Base-by-base conservation (phyloP, 2,113 vertebrate genomes). In the Neomonachus schauinslandi region DNA sequence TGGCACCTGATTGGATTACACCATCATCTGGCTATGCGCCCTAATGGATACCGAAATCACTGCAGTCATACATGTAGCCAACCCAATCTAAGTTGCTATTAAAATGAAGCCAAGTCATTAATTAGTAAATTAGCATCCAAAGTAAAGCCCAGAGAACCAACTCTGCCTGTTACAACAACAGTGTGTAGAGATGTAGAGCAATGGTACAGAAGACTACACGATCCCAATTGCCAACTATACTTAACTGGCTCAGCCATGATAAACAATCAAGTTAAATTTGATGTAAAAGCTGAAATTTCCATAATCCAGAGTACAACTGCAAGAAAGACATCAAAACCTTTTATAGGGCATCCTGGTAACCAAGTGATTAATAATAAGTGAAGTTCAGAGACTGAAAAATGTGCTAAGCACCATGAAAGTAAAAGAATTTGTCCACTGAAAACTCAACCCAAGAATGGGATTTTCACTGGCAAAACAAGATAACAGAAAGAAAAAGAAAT, bases 1-100 rank as follows among this genome's bases (percentile, higher is more conserved):
- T 89, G 82, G 79, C 95, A 91, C 49, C 53, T 87, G 16, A 63
- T 1, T 53, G 19, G 53, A 89, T 94, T 39, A 93, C 55, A 91
- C 79, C 93, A 97, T 7, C 31, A 61, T 96, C 86, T 94, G 84
- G 82, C 92, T 81, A 92, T 59, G 89, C 14, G 61, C n/a, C 55
- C 42, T 65, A 57, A 90, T 0, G 57, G 84, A 76, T 33, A 61
- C 59, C 63, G 77, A 46, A 57, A 80, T 80, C 80, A 80, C 22
- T 57, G 65, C 22, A 93, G 91, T 39, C 71, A 74, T 33, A 61
- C 46, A 51, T 5, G 76, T 87, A 95, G 79, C 51, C 69, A 83
- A 59, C 36, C 61, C 69, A 51, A 53, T 67, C 72, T 51, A 84
- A 92, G 28, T 5, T 3, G 21, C 57, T 55, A 88, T 36, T 80